A percentile compares a stretch with the other conserved stretches of the same genome.
These are phyloP conservation scores for Drosophila erecta DNA, from an alignment of 1,140 invertebrate species.

Conservation along the genomic window DNA sequence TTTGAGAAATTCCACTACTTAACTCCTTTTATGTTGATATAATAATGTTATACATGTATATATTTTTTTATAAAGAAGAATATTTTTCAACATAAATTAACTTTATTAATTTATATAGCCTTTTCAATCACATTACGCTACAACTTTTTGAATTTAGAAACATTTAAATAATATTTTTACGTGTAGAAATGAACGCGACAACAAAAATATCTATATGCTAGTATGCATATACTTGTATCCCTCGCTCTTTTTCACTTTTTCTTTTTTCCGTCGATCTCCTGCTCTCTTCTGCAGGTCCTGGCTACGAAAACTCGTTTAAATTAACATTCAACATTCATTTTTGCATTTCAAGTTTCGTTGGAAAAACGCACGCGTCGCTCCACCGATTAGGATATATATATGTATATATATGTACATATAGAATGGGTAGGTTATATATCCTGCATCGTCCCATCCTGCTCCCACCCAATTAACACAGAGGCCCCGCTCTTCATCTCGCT, in stretches of 20 bases:
- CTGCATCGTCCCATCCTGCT: constrained; percentile 5
- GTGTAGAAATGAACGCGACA: constrained; percentile 10
- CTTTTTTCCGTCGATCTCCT: not conserved
- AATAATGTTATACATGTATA: too few species aligned
- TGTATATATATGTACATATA: not conserved
- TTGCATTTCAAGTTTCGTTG: constrained; percentile 75
- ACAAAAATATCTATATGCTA: constrained; percentile 6
- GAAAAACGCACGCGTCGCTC: constrained; percentile 51
- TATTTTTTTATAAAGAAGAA: too few species aligned
- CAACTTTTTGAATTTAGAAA: too few species aligned
- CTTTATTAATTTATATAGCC: too few species aligned
- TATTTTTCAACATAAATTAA: too few species aligned
- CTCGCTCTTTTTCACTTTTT: not conserved
- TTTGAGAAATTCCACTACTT: not conserved
- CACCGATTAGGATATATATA: constrained; percentile 3
- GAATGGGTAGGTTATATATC: constrained; percentile 6
- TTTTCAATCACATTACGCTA: too few species aligned
- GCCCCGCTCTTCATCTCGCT: constrained; percentile 36
- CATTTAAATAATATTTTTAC: not conserved
- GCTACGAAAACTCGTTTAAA: constrained; percentile 73
- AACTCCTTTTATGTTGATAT: not conserved
- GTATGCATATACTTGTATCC: too few species aligned
- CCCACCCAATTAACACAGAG: constrained; percentile 1
- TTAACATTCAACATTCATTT: constrained; percentile 66
- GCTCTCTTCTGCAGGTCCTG: constrained; percentile 34